phyloP scores from a whole-genome alignment of 2,888 invertebrate genomes.

The Lithophane ornitopus region DNA sequence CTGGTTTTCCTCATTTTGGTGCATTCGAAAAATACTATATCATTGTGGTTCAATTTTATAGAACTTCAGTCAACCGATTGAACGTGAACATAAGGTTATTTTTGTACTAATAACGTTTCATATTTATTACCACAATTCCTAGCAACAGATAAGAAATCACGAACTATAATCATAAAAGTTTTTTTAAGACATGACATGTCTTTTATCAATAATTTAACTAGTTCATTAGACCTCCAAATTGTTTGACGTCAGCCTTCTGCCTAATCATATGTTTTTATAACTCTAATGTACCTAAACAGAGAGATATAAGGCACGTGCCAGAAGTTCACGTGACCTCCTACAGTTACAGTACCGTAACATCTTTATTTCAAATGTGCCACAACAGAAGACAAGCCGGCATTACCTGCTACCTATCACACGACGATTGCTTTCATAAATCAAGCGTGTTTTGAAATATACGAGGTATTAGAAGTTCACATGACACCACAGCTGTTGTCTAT shows the following conservation, averaged over 20 bases:
- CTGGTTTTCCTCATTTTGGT: constrained; percentile 1
- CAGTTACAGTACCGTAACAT: constrained; percentile 64
- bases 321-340: constrained; percentile 65
- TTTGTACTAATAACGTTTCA: neutral
- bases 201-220: constrained; percentile 45
- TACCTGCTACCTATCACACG: constrained; percentile 39
- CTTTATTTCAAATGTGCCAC: constrained; percentile 63
- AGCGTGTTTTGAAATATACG: constrained; percentile 31
- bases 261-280: constrained; percentile 54
- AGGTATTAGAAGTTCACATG: constrained; percentile 21
- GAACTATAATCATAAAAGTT: constrained; percentile 15
- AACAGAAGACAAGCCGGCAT: constrained; percentile 38
- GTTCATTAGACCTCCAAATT: constrained; percentile 50
- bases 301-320: constrained; percentile 64
- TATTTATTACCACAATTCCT: constrained; percentile 18
- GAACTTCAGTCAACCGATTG: neutral
- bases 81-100: neutral
- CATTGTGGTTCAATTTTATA: neutral
- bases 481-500: neutral
- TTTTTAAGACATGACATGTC: constrained; percentile 18
- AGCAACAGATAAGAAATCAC: constrained; percentile 36
- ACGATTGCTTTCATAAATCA: constrained; percentile 49
- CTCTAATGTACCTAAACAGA: constrained; percentile 54
- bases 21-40: neutral
- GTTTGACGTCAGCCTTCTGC: constrained; percentile 48